phyloP scores from a whole-genome alignment of 2,797 vertebrate genomes.

The Gallinago stenura region DNA sequence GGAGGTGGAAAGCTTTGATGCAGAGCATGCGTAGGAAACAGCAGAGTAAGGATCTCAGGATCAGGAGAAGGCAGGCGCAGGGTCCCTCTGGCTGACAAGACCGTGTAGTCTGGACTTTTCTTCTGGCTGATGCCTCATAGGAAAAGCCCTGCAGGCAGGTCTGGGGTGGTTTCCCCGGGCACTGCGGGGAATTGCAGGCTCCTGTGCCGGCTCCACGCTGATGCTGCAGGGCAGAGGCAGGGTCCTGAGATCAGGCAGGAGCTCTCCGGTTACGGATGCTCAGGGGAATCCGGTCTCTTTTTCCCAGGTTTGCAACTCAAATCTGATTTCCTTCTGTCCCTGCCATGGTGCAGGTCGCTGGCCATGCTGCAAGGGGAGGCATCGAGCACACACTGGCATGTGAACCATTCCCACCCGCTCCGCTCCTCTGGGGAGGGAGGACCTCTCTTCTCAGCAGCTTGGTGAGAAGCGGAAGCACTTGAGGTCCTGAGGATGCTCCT shows the following conservation, averaged over 20 bases:
- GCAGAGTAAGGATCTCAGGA: background rate
- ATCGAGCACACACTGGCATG: rapidly evolving
- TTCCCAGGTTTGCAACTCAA: background rate
- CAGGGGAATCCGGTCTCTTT: background rate
- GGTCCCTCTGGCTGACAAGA: background rate
- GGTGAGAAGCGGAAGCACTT: background rate
- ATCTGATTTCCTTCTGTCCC: rapidly evolving
- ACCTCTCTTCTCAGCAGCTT: background rate
- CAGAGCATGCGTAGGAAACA: background rate
- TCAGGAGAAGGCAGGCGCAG: background rate
- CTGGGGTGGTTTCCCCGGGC: background rate
- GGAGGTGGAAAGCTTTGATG: background rate
- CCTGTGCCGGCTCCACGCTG: background rate
- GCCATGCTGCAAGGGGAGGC: background rate
- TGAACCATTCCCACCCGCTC: background rate
- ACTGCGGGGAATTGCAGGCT: background rate
- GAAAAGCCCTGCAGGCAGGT: background rate
- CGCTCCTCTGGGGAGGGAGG: background rate
- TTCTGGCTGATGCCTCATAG: background rate
- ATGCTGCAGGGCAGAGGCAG: background rate
- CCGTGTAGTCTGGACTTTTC: background rate
- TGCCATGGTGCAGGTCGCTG: background rate
- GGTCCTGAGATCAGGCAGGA: background rate
- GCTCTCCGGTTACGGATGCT: rapidly evolving
- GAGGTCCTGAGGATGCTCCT: background rate